Conservation (phyloP, 2,888 invertebrate genomes). For the Andrena haemorrhoa region DNA sequence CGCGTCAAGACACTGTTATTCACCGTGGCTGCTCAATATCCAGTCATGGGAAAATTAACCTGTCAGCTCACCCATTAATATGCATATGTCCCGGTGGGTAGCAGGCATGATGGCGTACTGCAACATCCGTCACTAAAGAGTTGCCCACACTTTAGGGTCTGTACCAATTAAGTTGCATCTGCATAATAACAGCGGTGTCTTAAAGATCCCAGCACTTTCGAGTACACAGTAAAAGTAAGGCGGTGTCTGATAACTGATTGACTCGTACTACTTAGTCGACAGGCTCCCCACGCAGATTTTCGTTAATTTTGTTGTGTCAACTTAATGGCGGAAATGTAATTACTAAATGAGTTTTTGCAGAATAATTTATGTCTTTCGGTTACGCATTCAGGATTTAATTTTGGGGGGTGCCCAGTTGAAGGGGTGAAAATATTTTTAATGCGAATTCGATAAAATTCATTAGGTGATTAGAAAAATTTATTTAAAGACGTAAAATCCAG, state of each 20-base stretch:
- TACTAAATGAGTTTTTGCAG: too few species aligned
- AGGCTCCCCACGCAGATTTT: too few species aligned
- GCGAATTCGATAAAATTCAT: too few species aligned
- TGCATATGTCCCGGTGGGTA: conserved; percentile 48
- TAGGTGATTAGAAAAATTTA: too few species aligned
- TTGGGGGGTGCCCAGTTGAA: too few species aligned
- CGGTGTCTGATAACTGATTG: not conserved
- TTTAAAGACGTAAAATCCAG: too few species aligned
- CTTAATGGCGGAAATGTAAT: too few species aligned
- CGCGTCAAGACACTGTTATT: not conserved
- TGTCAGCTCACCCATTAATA: conserved; percentile 57
- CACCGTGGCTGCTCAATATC: conserved; percentile 40
- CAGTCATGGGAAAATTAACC: conserved; percentile 58
- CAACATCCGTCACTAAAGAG: conserved; percentile 40
- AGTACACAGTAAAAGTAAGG: too few species aligned
- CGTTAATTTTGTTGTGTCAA: too few species aligned
- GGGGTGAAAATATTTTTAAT: too few species aligned
- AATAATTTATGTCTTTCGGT: too few species aligned
- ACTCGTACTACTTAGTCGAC: conserved; percentile 1
- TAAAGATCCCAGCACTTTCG: not conserved
- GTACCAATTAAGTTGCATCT: conserved; percentile 7
- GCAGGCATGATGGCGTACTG: conserved; percentile 32
- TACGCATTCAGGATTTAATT: too few species aligned
- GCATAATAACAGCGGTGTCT: not conserved
- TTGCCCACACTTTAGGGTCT: conserved; percentile 14